Percentiles rank a stretch among this genome's conserved stretches.
These are phyloP conservation scores for Halocaridina rubra DNA, from an alignment of 2,888 invertebrate genomes.

Conservation along the genomic window DNA sequence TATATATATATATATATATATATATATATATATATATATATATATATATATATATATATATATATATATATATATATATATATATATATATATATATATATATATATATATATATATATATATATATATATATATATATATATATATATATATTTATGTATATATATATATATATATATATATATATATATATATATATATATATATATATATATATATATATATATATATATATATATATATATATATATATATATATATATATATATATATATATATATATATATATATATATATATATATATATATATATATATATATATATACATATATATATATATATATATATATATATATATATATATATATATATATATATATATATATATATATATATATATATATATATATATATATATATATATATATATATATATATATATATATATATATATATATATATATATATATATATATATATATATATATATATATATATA, in stretches of 20 bases:
- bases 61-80: not conserved
- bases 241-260: not conserved
- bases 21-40: not conserved
- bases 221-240: not conserved
- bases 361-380: not conserved
- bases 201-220: not conserved
- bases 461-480: not conserved
- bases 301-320: not conserved
- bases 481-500: not conserved
- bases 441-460: not conserved
- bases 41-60: not conserved
- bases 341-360: not conserved
- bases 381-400: not conserved
- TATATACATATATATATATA: not conserved
- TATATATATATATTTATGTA: not conserved
- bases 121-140: not conserved
- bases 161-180: not conserved
- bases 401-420: not conserved
- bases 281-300: not conserved
- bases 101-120: not conserved
- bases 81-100: not conserved
- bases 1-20: not conserved
- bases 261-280: not conserved
- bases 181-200: not conserved
- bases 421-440: not conserved